Base-by-base conservation (phyloP, 2,113 vertebrate species). In the Rhadina sibilatrix region DNA sequence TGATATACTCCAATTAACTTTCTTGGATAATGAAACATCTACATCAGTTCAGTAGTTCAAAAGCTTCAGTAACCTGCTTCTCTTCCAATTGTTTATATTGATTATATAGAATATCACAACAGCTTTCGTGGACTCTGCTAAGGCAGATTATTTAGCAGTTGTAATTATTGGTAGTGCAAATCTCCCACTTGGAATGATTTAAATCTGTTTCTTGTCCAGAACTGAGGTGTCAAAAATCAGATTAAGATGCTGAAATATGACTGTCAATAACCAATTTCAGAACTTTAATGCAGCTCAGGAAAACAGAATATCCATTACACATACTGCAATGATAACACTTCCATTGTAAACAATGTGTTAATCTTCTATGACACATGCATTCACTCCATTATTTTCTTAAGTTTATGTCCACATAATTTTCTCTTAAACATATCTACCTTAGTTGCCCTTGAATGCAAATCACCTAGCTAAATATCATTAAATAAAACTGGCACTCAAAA, bases 201-300 rank as follows among this genome's bases (percentile, higher is more conserved):
- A 80, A 9, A 61, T 40, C 21, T 44, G 3, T 46, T 83, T 80
- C 72, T 87, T 11, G 0, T 35, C 23, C 54, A 91, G 54, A 94
- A 83, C 42, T 11, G 17, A 83, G 37, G 61, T 68, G 53, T 52
- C 86, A 93, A 90, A 90, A 57, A 83, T 80, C 44, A 90, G 57
- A 83, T 92, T 90, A 96, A 94, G 71, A 83, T 53, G 63, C 50
- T 95, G 91, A 94, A 95, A 83, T 79, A 87, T 21, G 22, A 65
- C 33, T 28, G 9, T 19, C 40, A 90, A 64, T 56, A 83, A 81
- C 35, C 72, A 61, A 74, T 84, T 94, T 81, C 83, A 93, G 68
- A 92, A 81, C 40, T 5, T 57, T 65, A 70, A 47, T 9, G 19
- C 12, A 83, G 44, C 49, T 68, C 63, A 79, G 53, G 93, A 91